A percentile compares a stretch with the other conserved stretches of the same genome.
Evolutionary conservation across 2,888 invertebrate species (phyloP).

Genomic region (Lutraria lutraria): DNA sequence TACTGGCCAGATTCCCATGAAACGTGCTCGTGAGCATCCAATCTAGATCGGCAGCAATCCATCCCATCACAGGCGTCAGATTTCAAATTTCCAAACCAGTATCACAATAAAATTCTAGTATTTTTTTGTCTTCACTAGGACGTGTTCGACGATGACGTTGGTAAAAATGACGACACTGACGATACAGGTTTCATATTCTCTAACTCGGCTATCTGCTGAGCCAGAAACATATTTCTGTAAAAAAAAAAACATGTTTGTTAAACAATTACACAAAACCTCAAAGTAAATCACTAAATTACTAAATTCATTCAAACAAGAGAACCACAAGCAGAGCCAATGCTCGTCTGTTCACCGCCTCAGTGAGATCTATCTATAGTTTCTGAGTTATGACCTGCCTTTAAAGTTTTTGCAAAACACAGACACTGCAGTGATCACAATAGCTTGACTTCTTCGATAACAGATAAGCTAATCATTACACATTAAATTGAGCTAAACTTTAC

Average conservation of each 20-base stretch:
- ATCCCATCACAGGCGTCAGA: background rate
- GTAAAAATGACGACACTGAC: constrained; percentile 63
- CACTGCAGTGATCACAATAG: no score
- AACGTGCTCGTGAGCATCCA: background rate
- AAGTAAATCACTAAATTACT: no score
- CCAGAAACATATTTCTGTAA: constrained; percentile 68
- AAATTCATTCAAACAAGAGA: no score
- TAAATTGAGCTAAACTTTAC: no score
- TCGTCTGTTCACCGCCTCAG: no score
- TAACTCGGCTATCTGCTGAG: constrained; percentile 66
- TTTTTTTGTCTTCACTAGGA: constrained; percentile 3
- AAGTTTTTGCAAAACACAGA: no score
- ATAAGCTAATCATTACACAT: no score
- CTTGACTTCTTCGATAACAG: no score
- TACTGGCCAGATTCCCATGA: constrained; percentile 5
- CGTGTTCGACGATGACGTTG: constrained; percentile 42
- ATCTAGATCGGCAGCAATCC: background rate
- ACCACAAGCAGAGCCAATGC: no score
- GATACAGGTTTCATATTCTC: constrained; percentile 68
- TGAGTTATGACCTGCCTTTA: no score
- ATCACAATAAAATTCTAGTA: background rate
- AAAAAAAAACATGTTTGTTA: background rate
- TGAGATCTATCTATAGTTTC: no score
- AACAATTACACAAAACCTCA: no score
- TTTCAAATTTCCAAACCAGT: background rate